Base-by-base conservation (phyloP, 2,797 vertebrate species). In the Tragopan temminckii region DNA sequence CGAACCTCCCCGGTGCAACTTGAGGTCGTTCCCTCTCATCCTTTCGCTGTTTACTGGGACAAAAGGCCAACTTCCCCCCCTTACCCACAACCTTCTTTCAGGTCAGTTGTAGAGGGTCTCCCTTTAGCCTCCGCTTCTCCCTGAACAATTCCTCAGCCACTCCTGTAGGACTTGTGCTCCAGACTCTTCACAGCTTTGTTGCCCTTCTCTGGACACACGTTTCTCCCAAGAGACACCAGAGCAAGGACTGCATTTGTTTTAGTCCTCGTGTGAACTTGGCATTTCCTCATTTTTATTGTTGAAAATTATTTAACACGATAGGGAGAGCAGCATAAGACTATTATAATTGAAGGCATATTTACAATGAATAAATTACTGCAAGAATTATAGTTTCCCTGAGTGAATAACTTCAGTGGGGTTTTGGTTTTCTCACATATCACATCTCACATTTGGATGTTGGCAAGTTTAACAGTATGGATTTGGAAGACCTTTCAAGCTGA, bases 401-500 rank as follows among this genome's bases (percentile, higher is more conserved):
- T 58, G 31, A 90, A 3, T 82, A 61, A 71, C 15, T 82, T 79
- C 17, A 36, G 31, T 59, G 9, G 8, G 24, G 59, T 93, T 77
- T 78, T 21, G 7, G n/a, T 85, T 84, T 91, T 90, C 58, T 87
- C 24, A 7, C 24, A 21, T 59, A 50, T 3, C 12, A 18, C 24
- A 11, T 76, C 53, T 80, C 10, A 23, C 0, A 0, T 85, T 71
- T 78, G 48, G 70, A 55, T 53, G 45, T 29, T 85, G 62, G 66
- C 58, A 80, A 40, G 21, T 58, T 90, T 69, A 89, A 46, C n/a
- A 36, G 24, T 67, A 36, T 4, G 25, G 42, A 71, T 89, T 50
- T 64, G 86, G 45, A 78, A 78, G 55, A 36, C 75, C 88, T 89
- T 80, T 71, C 61, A 77, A 33, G 35, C 68, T 95, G 81, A 59